Evolutionary conservation across 2,888 invertebrate genomes (phyloP), one percentile per base, ranked within the genome.

Genomic region (Mechanitis messenoides): DNA sequence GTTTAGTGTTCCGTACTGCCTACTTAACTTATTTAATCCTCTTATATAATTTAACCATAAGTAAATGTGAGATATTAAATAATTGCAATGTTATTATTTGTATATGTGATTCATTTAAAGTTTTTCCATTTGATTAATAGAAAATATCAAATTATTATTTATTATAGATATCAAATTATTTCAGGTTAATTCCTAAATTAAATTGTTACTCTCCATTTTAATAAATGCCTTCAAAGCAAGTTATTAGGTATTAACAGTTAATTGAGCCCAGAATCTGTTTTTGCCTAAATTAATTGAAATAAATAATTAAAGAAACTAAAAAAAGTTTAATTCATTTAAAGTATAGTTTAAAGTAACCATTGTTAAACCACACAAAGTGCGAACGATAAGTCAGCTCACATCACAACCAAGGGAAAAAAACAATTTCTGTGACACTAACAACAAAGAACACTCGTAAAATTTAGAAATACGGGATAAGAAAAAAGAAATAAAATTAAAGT

Each of bases 1-100:
- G 64, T 59, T 69, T 64, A 67, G 64, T 65, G 63, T 67, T 67
- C 57, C 64, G 61, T 61, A 61, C 54, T 50, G 42, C 47, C 53
- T 53, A 31, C 31, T 54, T 55, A 45, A 50, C 35, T 53, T 47
- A 42, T 11, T 45, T 45, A 42, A 1, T 35, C 3, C 35, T 2
- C 35, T 35, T 35, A 35, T 35, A 42, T 7, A 9, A 7, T 42
- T 42, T 42, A 9, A 42, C 6, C 7, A 42, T 42, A 42, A 3
- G 11, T 42, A 42, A 42, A 3, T 42, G 35, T 2, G 42, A 42
- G 7, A 2, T 42, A 42, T 42, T 42, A 2, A 42, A 42, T 3
- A 9, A 42, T 42, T 42, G 9, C 11, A 42, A 9, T 42, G 9
- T 42, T 9, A 42, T 42, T 42, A 42, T 35, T 35, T 42, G 1